phyloP scores from a whole-genome alignment of 2,888 invertebrate species.

The Trichogramma dendrolimi region DNA sequence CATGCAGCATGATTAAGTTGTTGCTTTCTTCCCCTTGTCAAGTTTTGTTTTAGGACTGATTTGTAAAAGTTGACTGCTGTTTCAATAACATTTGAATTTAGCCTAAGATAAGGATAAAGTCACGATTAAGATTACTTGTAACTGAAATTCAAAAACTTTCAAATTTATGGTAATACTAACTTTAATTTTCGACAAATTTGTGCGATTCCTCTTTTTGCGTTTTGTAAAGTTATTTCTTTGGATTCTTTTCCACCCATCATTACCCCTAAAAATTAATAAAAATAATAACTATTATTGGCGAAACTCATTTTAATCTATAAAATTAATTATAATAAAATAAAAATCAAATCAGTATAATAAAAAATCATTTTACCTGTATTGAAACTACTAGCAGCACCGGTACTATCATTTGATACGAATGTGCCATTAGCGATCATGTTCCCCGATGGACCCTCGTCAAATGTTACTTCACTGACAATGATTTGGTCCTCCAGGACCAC shows the following conservation, averaged over 20 bases:
- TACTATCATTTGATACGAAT: slow-evolving; percentile 86
- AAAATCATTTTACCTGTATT: slow-evolving; percentile 60
- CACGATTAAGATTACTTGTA: slow-evolving; percentile 6
- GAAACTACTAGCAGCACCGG: slow-evolving; percentile 77
- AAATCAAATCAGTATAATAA: background rate
- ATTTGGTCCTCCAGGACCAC: slow-evolving; percentile 93
- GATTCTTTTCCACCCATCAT: slow-evolving; percentile 85
- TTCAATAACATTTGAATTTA: slow-evolving; percentile 88
- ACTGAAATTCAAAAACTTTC: background rate
- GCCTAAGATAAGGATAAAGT: slow-evolving; percentile 46
- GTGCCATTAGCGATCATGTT: slow-evolving; percentile 85
- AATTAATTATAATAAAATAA: background rate
- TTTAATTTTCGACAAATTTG: slow-evolving; percentile 80
- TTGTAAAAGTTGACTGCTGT: slow-evolving; percentile 92
- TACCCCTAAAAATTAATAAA: slow-evolving; percentile 58
- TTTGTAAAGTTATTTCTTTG: slow-evolving; percentile 83
- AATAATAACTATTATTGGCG: slow-evolving; percentile 7
- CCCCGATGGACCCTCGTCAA: slow-evolving; percentile 88
- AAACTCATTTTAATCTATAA: background rate
- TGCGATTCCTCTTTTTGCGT: slow-evolving; percentile 81
- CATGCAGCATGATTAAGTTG: slow-evolving; percentile 93
- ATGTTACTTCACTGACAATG: slow-evolving; percentile 94
- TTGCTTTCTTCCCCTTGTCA: slow-evolving; percentile 87
- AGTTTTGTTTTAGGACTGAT: slow-evolving; percentile 76
- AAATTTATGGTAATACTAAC: slow-evolving; percentile 36